These are phyloP conservation scores for Bicyclus anynana DNA, from an alignment of 1,140 invertebrate genomes.

Conservation along the genomic window DNA sequence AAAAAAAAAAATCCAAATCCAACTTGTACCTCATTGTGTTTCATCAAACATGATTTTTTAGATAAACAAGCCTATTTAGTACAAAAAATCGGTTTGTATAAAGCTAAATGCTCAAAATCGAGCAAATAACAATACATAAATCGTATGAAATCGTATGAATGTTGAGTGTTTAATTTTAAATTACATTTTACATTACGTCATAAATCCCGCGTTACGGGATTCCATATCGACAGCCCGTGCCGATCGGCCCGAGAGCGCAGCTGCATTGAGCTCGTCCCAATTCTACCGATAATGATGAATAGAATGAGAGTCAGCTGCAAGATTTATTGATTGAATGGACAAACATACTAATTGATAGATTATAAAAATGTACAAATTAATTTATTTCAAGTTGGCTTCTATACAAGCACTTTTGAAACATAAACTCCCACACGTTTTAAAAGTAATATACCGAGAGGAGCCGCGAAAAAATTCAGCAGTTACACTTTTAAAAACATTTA, in stretches of 20 bases:
- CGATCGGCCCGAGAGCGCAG: slow-evolving; percentile 34
- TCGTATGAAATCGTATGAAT: slow-evolving; percentile 9
- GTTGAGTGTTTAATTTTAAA: slow-evolving; percentile 17
- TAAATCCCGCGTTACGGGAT: slow-evolving; percentile 27
- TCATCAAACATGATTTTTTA: too few relatives aligned
- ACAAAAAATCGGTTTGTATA: not conserved
- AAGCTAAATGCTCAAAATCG: not conserved
- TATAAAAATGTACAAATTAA: too few relatives aligned
- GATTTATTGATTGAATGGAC: not conserved
- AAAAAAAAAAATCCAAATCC: too few relatives aligned
- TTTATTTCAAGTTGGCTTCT: too few relatives aligned
- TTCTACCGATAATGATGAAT: slow-evolving; percentile 36
- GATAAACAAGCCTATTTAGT: too few relatives aligned
- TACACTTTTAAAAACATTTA: too few relatives aligned
- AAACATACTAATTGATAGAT: not conserved
- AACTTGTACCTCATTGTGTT: too few relatives aligned
- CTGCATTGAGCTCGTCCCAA: slow-evolving; percentile 52
- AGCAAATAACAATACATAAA: slow-evolving; percentile 8
- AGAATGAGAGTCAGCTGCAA: not conserved
- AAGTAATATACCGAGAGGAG: too few relatives aligned
- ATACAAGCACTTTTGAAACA: too few relatives aligned
- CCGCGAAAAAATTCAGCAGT: too few relatives aligned
- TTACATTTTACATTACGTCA: too few relatives aligned
- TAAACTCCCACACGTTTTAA: too few relatives aligned
- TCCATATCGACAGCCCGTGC: slow-evolving; percentile 22